Percentiles rank a stretch among this genome's conserved stretches.
Conservation (phyloP, 1,140 invertebrate genomes). For the Drosophila micromelanica region DNA sequence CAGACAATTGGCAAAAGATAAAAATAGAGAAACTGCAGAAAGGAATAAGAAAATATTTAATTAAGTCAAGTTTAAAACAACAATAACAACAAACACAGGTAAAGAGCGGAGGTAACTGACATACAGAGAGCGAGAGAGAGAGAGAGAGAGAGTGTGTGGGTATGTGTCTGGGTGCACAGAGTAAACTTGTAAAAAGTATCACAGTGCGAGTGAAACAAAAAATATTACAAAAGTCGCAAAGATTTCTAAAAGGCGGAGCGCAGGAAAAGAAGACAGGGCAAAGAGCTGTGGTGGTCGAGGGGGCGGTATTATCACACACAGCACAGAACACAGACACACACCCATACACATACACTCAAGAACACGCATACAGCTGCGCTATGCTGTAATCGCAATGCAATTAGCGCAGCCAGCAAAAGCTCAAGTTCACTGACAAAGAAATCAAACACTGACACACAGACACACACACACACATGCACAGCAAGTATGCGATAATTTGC, state of each 20-base stretch:
- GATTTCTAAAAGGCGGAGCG: slow-evolving; percentile 59
- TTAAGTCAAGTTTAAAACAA: slow-evolving; percentile 80
- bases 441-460: slow-evolving; percentile 58
- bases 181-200: neutral
- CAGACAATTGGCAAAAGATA: slow-evolving; percentile 62
- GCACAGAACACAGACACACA: slow-evolving; percentile 34
- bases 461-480: slow-evolving; percentile 20
- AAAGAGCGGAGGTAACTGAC: slow-evolving; percentile 6
- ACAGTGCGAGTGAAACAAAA: slow-evolving; percentile 48
- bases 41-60: slow-evolving; percentile 58
- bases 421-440: slow-evolving; percentile 82
- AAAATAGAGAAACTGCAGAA: slow-evolving; percentile 47
- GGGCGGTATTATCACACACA: slow-evolving; percentile 64
- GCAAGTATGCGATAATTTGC: slow-evolving; percentile 69
- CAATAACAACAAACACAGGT: slow-evolving; percentile 19
- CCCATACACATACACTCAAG: slow-evolving; percentile 12
- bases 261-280: slow-evolving; percentile 37
- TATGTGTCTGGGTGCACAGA: neutral
- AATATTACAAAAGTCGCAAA: slow-evolving; percentile 65
- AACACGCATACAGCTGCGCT: slow-evolving; percentile 33
- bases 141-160: neutral
- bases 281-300: slow-evolving; percentile 29
- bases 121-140: slow-evolving; percentile 7
- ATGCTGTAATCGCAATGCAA: slow-evolving; percentile 82
- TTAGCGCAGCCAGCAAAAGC: slow-evolving; percentile 75